Evolutionary conservation across 2,113 vertebrate species (phyloP).

Genomic region (Oplegnathus fasciatus): DNA sequence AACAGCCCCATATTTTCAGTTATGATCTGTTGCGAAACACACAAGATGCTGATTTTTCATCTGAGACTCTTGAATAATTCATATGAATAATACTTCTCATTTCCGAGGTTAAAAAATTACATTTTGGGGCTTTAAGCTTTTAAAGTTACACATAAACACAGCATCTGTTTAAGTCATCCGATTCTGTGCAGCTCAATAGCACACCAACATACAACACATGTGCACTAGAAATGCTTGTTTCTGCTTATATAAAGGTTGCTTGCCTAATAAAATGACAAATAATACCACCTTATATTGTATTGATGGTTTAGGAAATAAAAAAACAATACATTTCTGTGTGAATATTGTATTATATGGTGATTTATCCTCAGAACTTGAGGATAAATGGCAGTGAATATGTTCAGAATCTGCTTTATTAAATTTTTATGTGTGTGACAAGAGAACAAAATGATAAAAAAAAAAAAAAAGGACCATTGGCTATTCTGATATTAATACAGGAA

Average conservation of each 20-base stretch:
- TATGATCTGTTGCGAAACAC: slow-evolving; percentile 64
- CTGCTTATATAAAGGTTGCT: background rate
- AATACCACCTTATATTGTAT: background rate
- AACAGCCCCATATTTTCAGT: slow-evolving; percentile 61
- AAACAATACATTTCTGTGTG: slow-evolving; percentile 4
- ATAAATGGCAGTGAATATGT: background rate
- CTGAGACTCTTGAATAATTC: slow-evolving; percentile 72
- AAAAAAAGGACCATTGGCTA: slow-evolving; percentile 14
- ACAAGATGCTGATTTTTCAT: slow-evolving; percentile 71
- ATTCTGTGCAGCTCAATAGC: slow-evolving; percentile 13
- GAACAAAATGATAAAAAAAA: background rate
- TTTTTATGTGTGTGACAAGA: slow-evolving; percentile 11
- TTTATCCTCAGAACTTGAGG: slow-evolving; percentile 14
- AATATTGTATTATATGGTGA: slow-evolving; percentile 6
- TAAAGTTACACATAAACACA: slow-evolving; percentile 38
- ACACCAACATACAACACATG: background rate
- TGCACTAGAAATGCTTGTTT: background rate
- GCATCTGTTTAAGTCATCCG: slow-evolving; percentile 23
- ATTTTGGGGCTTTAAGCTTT: slow-evolving; percentile 31
- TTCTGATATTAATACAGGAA: slow-evolving; percentile 39
- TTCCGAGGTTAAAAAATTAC: slow-evolving; percentile 42
- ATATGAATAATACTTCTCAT: slow-evolving; percentile 66
- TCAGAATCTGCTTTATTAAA: slow-evolving; percentile 16
- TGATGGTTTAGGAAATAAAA: background rate
- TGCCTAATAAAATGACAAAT: background rate